phyloP scores from a whole-genome alignment of 2,888 invertebrate species.

The Agrochola circellaris region DNA sequence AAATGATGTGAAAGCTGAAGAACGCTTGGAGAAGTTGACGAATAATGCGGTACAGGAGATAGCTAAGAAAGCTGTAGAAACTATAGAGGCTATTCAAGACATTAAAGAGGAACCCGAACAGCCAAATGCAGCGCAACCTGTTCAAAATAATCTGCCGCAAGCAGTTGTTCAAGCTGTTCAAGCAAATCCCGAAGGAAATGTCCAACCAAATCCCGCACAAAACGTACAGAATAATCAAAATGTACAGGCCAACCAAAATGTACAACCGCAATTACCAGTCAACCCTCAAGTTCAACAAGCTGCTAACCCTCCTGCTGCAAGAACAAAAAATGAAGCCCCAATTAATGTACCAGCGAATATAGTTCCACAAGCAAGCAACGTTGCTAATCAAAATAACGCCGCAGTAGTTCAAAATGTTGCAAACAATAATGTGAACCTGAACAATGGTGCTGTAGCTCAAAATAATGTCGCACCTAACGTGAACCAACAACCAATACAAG shows the following conservation, averaged over 20 bases:
- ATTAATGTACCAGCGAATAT: slow-evolving; percentile 28
- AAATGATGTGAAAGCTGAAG: slow-evolving; percentile 73
- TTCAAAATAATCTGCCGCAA: slow-evolving; percentile 38
- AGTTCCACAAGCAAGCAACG: slow-evolving; percentile 26
- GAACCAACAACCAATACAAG: slow-evolving; percentile 28
- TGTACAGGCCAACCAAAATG: slow-evolving; percentile 16
- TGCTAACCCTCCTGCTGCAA: slow-evolving; percentile 10
- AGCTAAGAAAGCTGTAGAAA: slow-evolving; percentile 85
- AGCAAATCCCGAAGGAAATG: slow-evolving; percentile 23
- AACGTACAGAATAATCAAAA: slow-evolving; percentile 15
- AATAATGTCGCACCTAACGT: slow-evolving; percentile 12
- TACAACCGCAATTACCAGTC: slow-evolving; percentile 22
- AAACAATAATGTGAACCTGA: slow-evolving; percentile 20
- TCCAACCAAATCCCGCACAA: slow-evolving; percentile 8
- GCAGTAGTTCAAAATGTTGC: slow-evolving; percentile 17
- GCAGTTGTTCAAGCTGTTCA: slow-evolving; percentile 1
- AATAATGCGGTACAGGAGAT: slow-evolving; percentile 87
- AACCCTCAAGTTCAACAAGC: slow-evolving; percentile 23
- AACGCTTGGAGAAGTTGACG: slow-evolving; percentile 77
- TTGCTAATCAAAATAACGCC: slow-evolving; percentile 1
- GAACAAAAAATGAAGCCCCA: slow-evolving; percentile 41
- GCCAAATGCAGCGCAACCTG: slow-evolving; percentile 4
- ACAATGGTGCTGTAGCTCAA: slow-evolving; percentile 15
- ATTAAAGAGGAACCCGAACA: slow-evolving; percentile 77
- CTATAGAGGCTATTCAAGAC: slow-evolving; percentile 86